phyloP scores from a whole-genome alignment of 2,113 vertebrate species.

The Alethe diademata region DNA sequence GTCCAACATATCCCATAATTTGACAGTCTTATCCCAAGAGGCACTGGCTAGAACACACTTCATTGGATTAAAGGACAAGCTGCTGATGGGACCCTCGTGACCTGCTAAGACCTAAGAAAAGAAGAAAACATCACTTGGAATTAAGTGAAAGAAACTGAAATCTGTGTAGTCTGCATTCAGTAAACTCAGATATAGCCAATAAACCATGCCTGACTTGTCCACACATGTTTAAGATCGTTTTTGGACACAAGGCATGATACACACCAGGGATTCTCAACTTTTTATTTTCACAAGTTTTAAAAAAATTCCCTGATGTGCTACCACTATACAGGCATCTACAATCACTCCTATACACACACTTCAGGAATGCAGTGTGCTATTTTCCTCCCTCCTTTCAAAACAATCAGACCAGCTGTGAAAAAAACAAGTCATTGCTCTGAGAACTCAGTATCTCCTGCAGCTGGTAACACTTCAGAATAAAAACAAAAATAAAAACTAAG shows the following conservation, averaged over 20 bases:
- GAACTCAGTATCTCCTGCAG: not conserved
- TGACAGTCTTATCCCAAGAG: constrained; percentile 94
- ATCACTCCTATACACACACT: not conserved
- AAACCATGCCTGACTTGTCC: not conserved
- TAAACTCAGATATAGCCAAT: not conserved
- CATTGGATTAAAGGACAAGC: constrained; percentile 88
- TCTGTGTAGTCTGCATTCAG: not conserved
- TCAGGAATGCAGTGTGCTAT: not conserved
- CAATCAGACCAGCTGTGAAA: not conserved
- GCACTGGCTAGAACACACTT: constrained; percentile 88
- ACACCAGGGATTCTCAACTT: not conserved
- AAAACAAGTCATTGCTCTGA: not conserved
- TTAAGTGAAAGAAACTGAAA: not conserved
- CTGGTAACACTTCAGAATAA: not conserved
- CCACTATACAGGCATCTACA: not conserved
- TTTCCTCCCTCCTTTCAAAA: not conserved
- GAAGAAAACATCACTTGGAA: not conserved
- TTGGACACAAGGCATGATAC: not conserved
- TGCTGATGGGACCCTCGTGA: constrained; percentile 91
- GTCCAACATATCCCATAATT: constrained; percentile 96
- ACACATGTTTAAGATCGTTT: not conserved
- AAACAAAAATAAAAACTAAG: not conserved
- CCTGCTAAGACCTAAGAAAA: constrained; percentile 84
- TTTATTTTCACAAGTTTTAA: not conserved
- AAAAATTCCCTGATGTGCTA: not conserved